Evolutionary conservation across 2,113 vertebrate genomes (phyloP), one percentile per base, ranked within the genome.

Genomic region (Petrocephalus zakoni): DNA sequence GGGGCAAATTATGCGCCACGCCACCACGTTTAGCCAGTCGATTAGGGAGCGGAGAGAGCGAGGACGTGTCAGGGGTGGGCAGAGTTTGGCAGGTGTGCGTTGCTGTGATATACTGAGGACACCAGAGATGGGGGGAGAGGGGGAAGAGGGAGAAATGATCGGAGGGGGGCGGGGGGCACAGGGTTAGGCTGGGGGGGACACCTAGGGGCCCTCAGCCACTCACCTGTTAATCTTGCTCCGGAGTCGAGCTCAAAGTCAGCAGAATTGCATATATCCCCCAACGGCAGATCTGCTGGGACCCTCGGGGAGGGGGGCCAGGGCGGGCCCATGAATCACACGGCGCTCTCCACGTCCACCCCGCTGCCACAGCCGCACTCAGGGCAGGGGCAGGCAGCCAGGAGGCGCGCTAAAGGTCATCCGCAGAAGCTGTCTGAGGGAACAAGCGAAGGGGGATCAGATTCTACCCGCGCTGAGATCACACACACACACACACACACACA

Each of bases 181-280:
- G 52, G 25, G 19, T 81, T 0, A 13, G 19, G 37, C 42, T 42
- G 42, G 15, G 34, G 10, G 75, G 75, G 34, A 86, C 7, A 15
- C n/a, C 15, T 86, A 56, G 53, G 25, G 52, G 7, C 52, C 85
- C 85, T 53, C 85, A 55, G 85, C n/a, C 49, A 81, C 2, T 46
- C 87, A 78, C 64, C 87, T 88, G 87, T 78, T 88, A 56, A 84
- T 88, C 29, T 53, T 11, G 9, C 72, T 56, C 29, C 29, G 19
- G 72, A n/a, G 75, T 58, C 88, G 52, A 52, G 53, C 75, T 88
- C 78, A 25, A 9, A 25, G 34, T 46, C 53, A 42, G 37, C 68
- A 56, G 72, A 51, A 56, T 53, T 22, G 49, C 78, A 4, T 21
- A 55, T 55, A 34, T 53, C 87, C 72, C 87, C 49, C 1, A 17